Conservation (phyloP, 1,140 invertebrate genomes). For the Drosophila arawakana region DNA sequence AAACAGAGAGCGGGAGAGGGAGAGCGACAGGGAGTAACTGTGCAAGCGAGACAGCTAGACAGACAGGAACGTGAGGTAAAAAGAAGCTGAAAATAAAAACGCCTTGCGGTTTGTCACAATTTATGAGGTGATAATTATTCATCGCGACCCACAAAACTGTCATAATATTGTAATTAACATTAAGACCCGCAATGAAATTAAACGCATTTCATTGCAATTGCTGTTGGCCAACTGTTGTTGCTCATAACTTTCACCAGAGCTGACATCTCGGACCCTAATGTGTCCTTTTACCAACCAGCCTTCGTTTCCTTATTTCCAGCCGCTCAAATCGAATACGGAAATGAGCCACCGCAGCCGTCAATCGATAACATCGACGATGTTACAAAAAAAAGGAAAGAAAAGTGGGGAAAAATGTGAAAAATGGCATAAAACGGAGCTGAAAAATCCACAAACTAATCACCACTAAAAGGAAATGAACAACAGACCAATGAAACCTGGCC, state of each 20-base stretch:
- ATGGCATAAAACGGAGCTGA: conserved; percentile 10
- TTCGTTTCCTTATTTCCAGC: conserved; percentile 61
- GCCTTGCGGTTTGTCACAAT: conserved; percentile 81
- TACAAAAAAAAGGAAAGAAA: conserved; percentile 13
- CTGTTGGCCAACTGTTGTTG: neutral
- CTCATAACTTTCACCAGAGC: conserved; percentile 41
- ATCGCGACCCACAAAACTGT: conserved; percentile 72
- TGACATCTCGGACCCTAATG: conserved; percentile 8
- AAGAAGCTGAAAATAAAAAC: conserved; percentile 32
- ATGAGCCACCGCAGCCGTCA: conserved; percentile 57
- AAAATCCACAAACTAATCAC: conserved; percentile 73
- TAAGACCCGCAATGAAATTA: conserved; percentile 68
- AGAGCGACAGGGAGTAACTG: conserved; percentile 10
- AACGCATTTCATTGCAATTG: conserved; percentile 73
- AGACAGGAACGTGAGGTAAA: conserved; percentile 43
- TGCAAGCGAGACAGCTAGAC: conserved; percentile 42
- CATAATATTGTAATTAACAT: conserved; percentile 83
- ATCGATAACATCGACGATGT: conserved; percentile 63
- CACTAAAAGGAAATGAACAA: conserved; percentile 58
- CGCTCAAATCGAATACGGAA: conserved; percentile 59
- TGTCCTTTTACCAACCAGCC: conserved; percentile 37
- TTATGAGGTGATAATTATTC: conserved; percentile 83
- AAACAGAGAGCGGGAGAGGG: conserved; percentile 2
- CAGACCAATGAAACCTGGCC: conserved; percentile 59
- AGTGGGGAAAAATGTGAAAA: neutral